Base-by-base conservation (phyloP, 1,140 invertebrate species). In the Globodera ellingtonae region DNA sequence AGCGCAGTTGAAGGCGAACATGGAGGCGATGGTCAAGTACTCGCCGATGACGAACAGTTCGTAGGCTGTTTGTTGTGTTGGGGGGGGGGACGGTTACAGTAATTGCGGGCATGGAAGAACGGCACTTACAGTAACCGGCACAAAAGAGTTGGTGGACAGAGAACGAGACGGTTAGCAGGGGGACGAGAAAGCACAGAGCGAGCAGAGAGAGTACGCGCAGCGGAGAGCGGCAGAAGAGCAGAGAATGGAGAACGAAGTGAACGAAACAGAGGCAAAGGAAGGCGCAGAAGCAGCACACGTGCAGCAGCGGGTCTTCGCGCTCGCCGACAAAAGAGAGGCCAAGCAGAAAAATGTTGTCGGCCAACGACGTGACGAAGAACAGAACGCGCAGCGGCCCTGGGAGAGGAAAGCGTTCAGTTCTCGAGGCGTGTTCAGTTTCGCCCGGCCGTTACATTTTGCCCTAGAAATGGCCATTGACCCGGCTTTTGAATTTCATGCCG, bases 251-350 rank as follows among this genome's bases (percentile, higher is more conserved):
- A 78, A n/a, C 21, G 46, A 78, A 74, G 46, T 72, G 48, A 18
- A 47, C 52, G 50, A 78, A 72, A 69, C n/a, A 59, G 47, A 65
- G 24, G 72, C n/a, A 24, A 9, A 78, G 21, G 75, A 78, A 78
- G 75, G 48, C 44, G 72, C 44, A 72, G 56, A 78, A 78, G 21
- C 84, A 81, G n/a, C 74, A 47, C 44, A 85, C 72, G 52, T 84
- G 83, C 18, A 84, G 70, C 47, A 66, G 44, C 5, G 81, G 56
- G 67, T 72, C 44, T 76, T 84, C 83, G 21, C 83, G 47, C 67
- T 84, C 83, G 44, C 83, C 83, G 47, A 84, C 76, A 44, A 85
- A 47, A 8, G 74, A 81, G 56, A 84, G 62, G 13, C 46, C 69
- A 50, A 79, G 47, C n/a, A 76, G 69, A 72, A 84, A 85, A 24